Percentiles rank a stretch among this genome's conserved stretches.
phyloP scores from a whole-genome alignment of 2,797 vertebrate species.

The Gambusia yucatana region DNA sequence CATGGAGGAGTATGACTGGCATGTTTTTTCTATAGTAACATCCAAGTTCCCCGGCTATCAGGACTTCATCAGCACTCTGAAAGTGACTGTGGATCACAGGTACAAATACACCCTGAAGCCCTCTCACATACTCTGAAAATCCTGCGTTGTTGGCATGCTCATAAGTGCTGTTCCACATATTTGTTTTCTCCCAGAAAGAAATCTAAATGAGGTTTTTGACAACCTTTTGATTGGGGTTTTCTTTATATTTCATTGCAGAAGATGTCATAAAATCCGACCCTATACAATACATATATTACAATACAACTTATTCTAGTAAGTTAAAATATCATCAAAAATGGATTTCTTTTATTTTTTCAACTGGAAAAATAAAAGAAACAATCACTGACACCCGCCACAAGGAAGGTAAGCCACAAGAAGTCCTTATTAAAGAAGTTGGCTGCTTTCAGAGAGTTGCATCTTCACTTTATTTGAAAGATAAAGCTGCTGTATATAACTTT shows the following conservation, averaged over 20 bases:
- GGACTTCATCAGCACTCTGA: conserved; percentile 93
- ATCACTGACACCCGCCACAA: background rate
- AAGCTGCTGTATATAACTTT: no score
- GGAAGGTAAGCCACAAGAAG: background rate
- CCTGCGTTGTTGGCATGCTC: background rate
- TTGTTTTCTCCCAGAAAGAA: background rate
- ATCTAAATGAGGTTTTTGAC: background rate
- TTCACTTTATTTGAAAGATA: background rate
- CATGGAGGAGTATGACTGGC: conserved; percentile 99
- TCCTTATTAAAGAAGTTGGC: background rate
- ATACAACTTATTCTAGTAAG: background rate
- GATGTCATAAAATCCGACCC: background rate
- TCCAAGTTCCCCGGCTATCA: conserved; percentile 96
- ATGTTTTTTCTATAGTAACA: conserved; percentile 96
- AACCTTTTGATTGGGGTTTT: background rate
- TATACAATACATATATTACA: no score
- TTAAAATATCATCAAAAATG: background rate
- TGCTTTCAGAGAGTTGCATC: background rate
- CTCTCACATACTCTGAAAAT: conserved; percentile 4
- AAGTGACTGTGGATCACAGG: conserved; percentile 84
- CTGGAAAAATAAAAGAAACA: background rate
- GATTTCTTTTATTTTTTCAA: background rate
- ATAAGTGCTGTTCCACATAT: background rate
- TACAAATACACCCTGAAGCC: conserved; percentile 33
- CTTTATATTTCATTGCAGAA: background rate